These are phyloP conservation scores for Synanthedon andrenaeformis DNA, from an alignment of 2,888 invertebrate species.

Conservation along the genomic window DNA sequence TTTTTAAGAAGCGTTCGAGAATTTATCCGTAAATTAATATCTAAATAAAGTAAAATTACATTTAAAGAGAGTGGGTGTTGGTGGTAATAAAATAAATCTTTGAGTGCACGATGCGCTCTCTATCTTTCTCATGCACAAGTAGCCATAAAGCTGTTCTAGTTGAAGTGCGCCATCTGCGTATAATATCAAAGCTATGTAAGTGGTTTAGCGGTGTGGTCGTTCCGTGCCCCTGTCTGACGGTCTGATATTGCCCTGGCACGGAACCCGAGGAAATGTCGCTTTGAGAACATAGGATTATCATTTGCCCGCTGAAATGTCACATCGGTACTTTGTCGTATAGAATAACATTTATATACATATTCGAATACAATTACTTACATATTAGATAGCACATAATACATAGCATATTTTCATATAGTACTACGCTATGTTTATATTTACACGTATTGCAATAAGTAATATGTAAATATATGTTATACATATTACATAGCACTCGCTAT, in stretches of 20 bases:
- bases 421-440: too few relatives aligned
- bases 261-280: conserved; percentile 21
- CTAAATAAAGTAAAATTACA: too few relatives aligned
- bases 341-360: too few relatives aligned
- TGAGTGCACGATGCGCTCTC: neutral
- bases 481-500: too few relatives aligned
- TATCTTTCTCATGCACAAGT: conserved; percentile 4
- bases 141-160: conserved; percentile 3
- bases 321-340: neutral
- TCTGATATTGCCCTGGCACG: conserved; percentile 23
- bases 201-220: neutral
- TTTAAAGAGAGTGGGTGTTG: too few relatives aligned
- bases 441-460: too few relatives aligned
- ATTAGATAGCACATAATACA: conserved; percentile 1
- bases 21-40: too few relatives aligned
- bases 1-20: too few relatives aligned
- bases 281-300: conserved; percentile 15
- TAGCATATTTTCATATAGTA: too few relatives aligned
- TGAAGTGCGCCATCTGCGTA: neutral
- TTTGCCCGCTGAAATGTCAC: conserved; percentile 7
- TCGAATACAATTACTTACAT: too few relatives aligned
- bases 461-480: too few relatives aligned
- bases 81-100: neutral
- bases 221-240: conserved; percentile 6
- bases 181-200: neutral